Evolutionary conservation across 2,888 invertebrate species (phyloP).

Genomic region (Caenorhabditis sulstoni): DNA sequence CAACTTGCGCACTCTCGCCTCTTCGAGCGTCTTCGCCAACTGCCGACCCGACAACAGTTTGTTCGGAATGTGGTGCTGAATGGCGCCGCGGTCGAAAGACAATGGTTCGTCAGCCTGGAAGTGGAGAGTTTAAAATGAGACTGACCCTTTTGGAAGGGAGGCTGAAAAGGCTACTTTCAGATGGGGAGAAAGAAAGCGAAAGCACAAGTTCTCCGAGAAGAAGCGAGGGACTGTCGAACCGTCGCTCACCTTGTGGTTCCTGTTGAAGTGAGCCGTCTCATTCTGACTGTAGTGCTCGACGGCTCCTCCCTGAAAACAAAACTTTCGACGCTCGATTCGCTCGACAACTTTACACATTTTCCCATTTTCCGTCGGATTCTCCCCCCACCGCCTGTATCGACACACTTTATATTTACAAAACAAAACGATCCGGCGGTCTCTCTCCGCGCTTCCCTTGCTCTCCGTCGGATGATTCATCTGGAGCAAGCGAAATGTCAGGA

Average conservation of each 20-base stretch:
- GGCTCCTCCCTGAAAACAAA: conserved; percentile 58
- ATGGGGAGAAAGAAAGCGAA: not conserved
- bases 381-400: not conserved
- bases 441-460: not conserved
- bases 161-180: not conserved
- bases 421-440: conserved; percentile 13
- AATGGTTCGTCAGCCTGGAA: conserved; percentile 62
- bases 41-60: conserved; percentile 31
- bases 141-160: conserved; percentile 1
- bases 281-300: conserved; percentile 71
- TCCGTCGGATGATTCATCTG: not conserved
- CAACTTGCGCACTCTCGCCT: conserved; percentile 34
- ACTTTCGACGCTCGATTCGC: not conserved
- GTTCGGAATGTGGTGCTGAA: conserved; percentile 47
- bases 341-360: conserved; percentile 1
- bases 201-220: no score
- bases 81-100: conserved; percentile 62
- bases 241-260: conserved; percentile 63
- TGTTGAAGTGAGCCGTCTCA: conserved; percentile 70
- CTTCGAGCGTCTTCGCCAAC: conserved; percentile 46
- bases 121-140: not conserved
- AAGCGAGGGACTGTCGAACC: no score
- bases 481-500: not conserved
- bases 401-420: conserved; percentile 37
- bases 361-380: not conserved